Conservation (phyloP, 2,888 invertebrate genomes). For the Tribolium freemani region DNA sequence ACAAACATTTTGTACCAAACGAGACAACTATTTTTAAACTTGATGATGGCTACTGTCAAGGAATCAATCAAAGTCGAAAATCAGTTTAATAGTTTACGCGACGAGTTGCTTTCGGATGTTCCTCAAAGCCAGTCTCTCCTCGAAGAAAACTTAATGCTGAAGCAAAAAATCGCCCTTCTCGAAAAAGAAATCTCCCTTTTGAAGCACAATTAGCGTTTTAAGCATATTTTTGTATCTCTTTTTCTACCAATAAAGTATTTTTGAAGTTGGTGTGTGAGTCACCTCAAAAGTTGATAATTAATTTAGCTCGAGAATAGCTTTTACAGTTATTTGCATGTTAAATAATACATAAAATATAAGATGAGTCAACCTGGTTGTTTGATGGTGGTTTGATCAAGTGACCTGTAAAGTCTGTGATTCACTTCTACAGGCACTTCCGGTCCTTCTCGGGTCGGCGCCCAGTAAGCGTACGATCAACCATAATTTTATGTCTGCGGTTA, state of each 20-base stretch:
- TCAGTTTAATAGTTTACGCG: conserved; percentile 51
- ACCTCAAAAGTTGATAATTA: background rate
- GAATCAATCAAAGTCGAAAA: conserved; percentile 62
- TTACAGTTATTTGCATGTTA: conserved; percentile 37
- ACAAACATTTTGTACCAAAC: conserved; percentile 54
- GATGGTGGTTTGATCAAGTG: conserved; percentile 46
- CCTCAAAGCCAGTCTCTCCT: conserved; percentile 67
- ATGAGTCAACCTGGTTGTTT: conserved; percentile 44
- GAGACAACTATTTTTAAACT: conserved; percentile 57
- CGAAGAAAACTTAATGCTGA: conserved; percentile 70
- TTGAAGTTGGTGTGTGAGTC: background rate
- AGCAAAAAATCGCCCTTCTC: conserved; percentile 69
- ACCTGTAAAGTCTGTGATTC: conserved; percentile 52
- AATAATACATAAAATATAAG: conserved; percentile 28
- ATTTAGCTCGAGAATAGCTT: conserved; percentile 26
- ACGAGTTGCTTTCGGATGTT: conserved; percentile 58
- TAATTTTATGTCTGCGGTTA: conserved; percentile 43
- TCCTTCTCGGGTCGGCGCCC: conserved; percentile 50
- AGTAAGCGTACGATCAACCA: conserved; percentile 43
- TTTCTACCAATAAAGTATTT: background rate
- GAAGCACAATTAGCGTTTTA: background rate
- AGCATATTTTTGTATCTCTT: background rate
- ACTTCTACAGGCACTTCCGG: conserved; percentile 52
- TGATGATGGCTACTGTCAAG: conserved; percentile 61
- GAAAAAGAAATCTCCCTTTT: conserved; percentile 52